Conservation (phyloP, 1,140 invertebrate species). For the Caerostris darwini region DNA sequence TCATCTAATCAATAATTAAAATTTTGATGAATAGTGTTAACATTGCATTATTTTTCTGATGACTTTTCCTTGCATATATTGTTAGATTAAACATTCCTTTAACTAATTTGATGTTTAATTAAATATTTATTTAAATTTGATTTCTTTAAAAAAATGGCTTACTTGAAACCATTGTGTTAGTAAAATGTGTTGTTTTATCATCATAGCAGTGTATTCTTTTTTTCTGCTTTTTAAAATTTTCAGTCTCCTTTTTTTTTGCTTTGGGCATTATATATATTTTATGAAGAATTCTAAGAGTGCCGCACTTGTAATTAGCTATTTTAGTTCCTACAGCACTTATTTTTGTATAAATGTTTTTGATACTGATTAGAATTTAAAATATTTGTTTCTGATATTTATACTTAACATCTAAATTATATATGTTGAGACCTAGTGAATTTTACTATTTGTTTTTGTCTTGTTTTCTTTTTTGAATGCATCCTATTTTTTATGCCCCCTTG, state of each 20-base stretch:
- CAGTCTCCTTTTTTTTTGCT: constrained; percentile 1
- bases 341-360: constrained; percentile 52
- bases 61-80: not conserved
- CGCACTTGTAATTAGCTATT: constrained; percentile 48
- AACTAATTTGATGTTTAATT: no score
- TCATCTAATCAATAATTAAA: not conserved
- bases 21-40: not conserved
- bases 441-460: constrained; percentile 22
- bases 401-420: constrained; percentile 39
- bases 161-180: no score
- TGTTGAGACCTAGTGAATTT: constrained; percentile 45
- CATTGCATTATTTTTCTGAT: not conserved
- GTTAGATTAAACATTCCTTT: not conserved
- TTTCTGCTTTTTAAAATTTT: not conserved
- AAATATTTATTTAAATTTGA: no score
- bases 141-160: no score
- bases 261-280: constrained; percentile 52
- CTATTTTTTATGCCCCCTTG: not conserved
- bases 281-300: constrained; percentile 26
- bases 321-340: constrained; percentile 29
- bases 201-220: not conserved
- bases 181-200: no score
- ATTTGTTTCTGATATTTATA: constrained; percentile 54
- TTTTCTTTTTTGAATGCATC: constrained; percentile 8
- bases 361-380: constrained; percentile 55